Base-by-base conservation (phyloP, 2,113 vertebrate species). In the Pitta sordida region DNA sequence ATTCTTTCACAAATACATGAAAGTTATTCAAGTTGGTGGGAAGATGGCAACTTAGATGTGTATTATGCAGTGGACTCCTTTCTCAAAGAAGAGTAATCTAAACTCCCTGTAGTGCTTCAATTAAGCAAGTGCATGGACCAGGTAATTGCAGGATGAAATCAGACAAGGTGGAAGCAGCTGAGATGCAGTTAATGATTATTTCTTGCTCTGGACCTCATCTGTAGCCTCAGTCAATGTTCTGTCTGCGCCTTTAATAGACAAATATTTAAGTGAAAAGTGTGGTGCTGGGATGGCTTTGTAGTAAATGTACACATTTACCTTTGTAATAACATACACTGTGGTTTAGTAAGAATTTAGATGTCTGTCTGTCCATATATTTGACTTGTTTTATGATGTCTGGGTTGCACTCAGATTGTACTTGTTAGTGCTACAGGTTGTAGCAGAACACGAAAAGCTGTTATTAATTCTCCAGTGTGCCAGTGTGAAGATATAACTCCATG, bases 401-500 rank as follows among this genome's bases (percentile, higher is more conserved):
- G 1, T 51, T 78, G 43, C 37, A 22, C 44, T 52, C 36, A 19
- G 27, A 11, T 77, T 77, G 52, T 36, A 36, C 18, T 67, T 74
- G 11, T 78, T 30, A 26, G 52, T 59, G 48, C 32, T 65, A 44
- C 37, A 52, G 39, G 52, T 62, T 55, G 34, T 46, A 73, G 24
- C 44, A 77, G 21, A 32, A 44, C 44, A 48, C 29, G 27, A 80
- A 65, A 92, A 92, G 6, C 14, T 1, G 0, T 46, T 71, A 75
- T 13, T 39, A 43, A 34, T 44, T 86, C 36, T 75, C 13, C 37
- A 32, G 8, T 39, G 13, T 63, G 37, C 32, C 34, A 88, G 49
- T 2, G 1, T 0, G 8, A 71, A 37, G 17, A 41, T 78, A 13
- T 36, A 46, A 27, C 32, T 49, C 30, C 0, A 0, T 81, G 60